Base-by-base conservation (phyloP, 2,113 vertebrate species). In the Pygoscelis antarcticus region DNA sequence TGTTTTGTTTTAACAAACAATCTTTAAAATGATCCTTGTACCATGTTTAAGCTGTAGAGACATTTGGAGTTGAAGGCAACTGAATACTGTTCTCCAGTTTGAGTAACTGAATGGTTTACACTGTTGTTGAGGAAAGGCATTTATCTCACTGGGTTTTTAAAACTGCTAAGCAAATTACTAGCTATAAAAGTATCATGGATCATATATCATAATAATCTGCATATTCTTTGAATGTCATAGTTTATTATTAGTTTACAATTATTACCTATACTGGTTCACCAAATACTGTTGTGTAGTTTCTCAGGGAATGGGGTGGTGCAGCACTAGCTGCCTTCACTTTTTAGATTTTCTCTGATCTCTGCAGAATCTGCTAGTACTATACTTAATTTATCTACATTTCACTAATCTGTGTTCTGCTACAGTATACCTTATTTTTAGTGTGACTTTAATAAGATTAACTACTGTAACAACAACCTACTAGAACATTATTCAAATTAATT, bases 401-500 rank as follows among this genome's bases (percentile, higher is more conserved):
- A 34, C 25, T 85, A 64, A 44, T 66, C 86, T 69, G 36, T 79
- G 42, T 94, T 96, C 84, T 91, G 66, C 62, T 77, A 40, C 68
- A 80, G 32, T 47, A 49, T 70, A 60, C 34, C 58, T 93, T 90
- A 94, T 82, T 96, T 96, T 84, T 93, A 89, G 65, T 90, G 78
- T 91, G 68, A 75, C 76, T 93, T 97, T 96, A 97, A 92, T 92
- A 71, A 92, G 79, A 94, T 96, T 92, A 97, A 85, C 40, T 83
- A 21, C 55, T 92, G 49, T 49, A 96, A 66, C 76, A 90, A 66
- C 85, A 92, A 77, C 46, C 89, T 92, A 66, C 46, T 78, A 80
- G 90, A 88, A 93, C 64, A 90, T 96, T 95, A 95, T 93, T 96
- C 96, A 96, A 92, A 96, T 93, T 95, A 95, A 96, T 96, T 93